Evolutionary conservation across 2,888 invertebrate species (phyloP), one percentile per base, ranked within the genome.

Genomic region (Agapostemon virescens): DNA sequence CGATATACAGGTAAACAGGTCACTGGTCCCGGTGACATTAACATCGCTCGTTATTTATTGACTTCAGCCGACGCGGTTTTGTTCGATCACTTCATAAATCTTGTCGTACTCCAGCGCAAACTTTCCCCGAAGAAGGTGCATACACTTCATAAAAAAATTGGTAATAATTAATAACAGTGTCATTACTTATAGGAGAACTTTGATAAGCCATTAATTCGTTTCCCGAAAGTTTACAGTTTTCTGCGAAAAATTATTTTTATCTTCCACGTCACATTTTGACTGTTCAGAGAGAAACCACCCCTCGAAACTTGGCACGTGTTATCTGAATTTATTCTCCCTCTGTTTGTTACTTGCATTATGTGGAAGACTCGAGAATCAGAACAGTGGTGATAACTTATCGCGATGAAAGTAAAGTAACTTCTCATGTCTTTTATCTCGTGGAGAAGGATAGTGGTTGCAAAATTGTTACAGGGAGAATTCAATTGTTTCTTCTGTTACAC

Each of bases 21-120:
- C 69, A 13, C 23, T 23, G 68, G 36, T 69, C 26, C 2, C 17
- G 36, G 20, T 23, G 63, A 70, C 64, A 40, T 40, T 69, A 61
- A 42, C 40, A 58, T n/a, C 55, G 69, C 36, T 36, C n/a, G 49
- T 49, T 68, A 49, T 36, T 63, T 36, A 63, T 63, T 36, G 63
- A 63, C 20, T 36, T 36, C 63, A 20, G n/a, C 26, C 36, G 63
- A n/a, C 9, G 20, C 13, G 33, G 20, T 63, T 36, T 63, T 63
- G 36, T 63, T 63, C 30, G 63, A n/a, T 36, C 63, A 63, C 36
- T 63, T 63, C 63, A 63, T 63, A 36, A 63, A 63, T 63, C 36
- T 58, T 20, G 17, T 20, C 30, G 33, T 30, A 17, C 30, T 33
- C 17, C 9, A 0, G 6, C 55, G 55, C 6, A 6, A 55, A 55